Evolutionary conservation across 2,888 invertebrate species (phyloP).

Genomic region (Megalurothrips usitatus): DNA sequence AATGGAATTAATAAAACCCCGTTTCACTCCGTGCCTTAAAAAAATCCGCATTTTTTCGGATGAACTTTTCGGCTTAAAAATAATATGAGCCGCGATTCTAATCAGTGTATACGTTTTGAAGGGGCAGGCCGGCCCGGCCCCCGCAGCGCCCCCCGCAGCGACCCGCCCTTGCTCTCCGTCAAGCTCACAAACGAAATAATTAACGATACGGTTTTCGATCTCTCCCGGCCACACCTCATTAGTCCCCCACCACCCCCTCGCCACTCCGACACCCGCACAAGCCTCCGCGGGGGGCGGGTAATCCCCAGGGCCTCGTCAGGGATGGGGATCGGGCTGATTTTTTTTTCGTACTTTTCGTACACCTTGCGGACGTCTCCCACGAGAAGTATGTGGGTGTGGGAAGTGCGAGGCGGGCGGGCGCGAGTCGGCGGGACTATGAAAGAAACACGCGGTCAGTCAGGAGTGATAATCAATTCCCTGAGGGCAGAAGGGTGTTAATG

Average conservation of each 20-base stretch:
- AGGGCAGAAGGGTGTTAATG: neutral
- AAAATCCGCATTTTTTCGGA: too few relatives aligned
- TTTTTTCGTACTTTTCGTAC: too few relatives aligned
- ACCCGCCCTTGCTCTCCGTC: too few relatives aligned
- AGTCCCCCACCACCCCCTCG: too few relatives aligned
- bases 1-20: too few relatives aligned
- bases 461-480: too few relatives aligned
- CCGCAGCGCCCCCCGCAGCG: neutral
- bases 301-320: constrained; percentile 1
- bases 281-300: neutral
- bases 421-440: neutral
- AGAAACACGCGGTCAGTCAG: neutral
- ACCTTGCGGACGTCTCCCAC: too few relatives aligned
- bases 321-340: neutral
- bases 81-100: too few relatives aligned
- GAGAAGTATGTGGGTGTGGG: neutral
- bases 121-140: neutral
- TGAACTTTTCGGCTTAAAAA: too few relatives aligned
- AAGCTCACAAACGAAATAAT: neutral
- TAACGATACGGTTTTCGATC: constrained; percentile 27
- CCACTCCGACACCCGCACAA: too few relatives aligned
- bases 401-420: neutral
- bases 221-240: neutral
- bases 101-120: neutral
- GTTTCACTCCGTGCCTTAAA: too few relatives aligned